A percentile compares a stretch with the other conserved stretches of the same genome.
Evolutionary conservation across 2,888 invertebrate species (phyloP).

Genomic region (Tenthredo notha): DNA sequence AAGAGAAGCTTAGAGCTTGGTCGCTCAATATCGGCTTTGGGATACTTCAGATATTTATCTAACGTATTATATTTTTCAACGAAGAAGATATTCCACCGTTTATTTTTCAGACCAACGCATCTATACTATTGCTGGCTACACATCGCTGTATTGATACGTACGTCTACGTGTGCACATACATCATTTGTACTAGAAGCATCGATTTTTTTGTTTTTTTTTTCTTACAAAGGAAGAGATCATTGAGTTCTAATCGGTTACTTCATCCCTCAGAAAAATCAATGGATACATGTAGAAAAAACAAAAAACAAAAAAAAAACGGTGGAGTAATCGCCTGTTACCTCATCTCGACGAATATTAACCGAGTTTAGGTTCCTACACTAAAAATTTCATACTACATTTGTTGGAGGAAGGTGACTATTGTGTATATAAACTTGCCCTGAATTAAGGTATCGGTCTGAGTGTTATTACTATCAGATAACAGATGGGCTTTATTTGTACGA

Average conservation of each 20-base stretch:
- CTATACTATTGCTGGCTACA: neutral
- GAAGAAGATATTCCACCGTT: conserved; percentile 28
- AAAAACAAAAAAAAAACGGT: no score
- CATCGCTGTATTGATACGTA: neutral
- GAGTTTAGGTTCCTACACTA: neutral
- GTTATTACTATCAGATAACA: conserved; percentile 6
- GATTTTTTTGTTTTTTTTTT: neutral
- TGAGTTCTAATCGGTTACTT: neutral
- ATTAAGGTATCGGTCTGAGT: neutral
- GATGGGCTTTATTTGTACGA: neutral
- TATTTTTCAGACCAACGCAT: conserved; percentile 9
- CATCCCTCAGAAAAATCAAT: neutral
- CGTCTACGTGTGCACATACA: neutral
- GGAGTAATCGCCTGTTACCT: neutral
- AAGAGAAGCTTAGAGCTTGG: conserved; percentile 75
- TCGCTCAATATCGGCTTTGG: conserved; percentile 77
- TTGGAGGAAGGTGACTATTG: neutral
- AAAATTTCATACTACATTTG: neutral
- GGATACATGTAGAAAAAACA: neutral
- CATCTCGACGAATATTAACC: neutral
- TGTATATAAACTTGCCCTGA: neutral
- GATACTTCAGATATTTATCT: conserved; percentile 76
- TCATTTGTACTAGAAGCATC: neutral
- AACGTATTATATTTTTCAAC: conserved; percentile 72
- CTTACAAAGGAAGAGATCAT: neutral